A percentile compares a stretch with the other conserved stretches of the same genome.
phyloP scores from a whole-genome alignment of 2,113 vertebrate genomes.

The Marmota flaviventris region DNA sequence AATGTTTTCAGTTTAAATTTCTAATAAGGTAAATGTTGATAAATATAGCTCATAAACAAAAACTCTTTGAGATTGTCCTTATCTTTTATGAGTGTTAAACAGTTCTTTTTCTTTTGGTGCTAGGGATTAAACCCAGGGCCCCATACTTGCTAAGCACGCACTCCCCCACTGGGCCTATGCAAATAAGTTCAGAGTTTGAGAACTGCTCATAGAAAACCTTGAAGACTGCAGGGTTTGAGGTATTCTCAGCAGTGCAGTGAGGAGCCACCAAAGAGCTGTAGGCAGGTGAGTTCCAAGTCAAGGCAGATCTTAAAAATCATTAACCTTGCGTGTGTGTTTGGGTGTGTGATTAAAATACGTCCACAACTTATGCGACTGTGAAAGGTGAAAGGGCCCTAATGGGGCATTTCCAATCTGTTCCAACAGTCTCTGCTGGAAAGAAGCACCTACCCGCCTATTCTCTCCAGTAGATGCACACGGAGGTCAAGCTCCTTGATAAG shows the following conservation, averaged over 20 bases:
- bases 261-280: background rate
- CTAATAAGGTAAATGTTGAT: background rate
- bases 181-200: background rate
- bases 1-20: background rate
- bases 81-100: background rate
- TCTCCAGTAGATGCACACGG: background rate
- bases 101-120: background rate
- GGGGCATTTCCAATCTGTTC: slow-evolving; percentile 41
- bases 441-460: background rate
- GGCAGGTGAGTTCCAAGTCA: background rate
- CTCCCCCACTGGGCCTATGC: too few relatives aligned
- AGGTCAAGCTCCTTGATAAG: rapidly evolving
- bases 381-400: background rate
- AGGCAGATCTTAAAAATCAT: slow-evolving; percentile 43
- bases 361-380: background rate
- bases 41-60: background rate
- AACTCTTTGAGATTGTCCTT: background rate
- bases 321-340: slow-evolving; percentile 31
- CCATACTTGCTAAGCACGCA: background rate
- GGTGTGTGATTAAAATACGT: slow-evolving; percentile 28
- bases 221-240: background rate
- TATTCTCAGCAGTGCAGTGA: background rate
- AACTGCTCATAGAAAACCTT: background rate
- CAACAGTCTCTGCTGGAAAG: background rate
- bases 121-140: background rate